Evolutionary conservation across 2,797 vertebrate genomes (phyloP).

Genomic region (Pyrocephalus nanus): DNA sequence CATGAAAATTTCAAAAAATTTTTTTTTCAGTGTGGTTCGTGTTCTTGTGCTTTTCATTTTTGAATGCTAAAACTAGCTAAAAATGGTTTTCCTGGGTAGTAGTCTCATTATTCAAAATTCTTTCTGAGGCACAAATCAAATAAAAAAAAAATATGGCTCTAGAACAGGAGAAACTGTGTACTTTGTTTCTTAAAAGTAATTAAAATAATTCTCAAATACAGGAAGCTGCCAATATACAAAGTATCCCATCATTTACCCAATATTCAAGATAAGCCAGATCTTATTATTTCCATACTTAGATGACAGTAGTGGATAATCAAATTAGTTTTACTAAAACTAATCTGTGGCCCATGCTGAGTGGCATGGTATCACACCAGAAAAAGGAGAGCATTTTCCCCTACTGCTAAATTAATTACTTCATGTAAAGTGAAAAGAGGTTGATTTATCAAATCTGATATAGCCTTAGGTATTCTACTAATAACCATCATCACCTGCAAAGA

Average conservation of each 20-base stretch:
- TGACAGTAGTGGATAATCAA: slow-evolving; percentile 24
- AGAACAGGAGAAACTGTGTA: neutral
- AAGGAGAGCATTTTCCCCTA: slow-evolving; percentile 19
- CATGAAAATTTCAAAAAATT: neutral
- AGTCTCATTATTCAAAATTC: neutral
- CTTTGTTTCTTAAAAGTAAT: neutral
- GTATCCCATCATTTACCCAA: neutral
- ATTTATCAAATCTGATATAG: slow-evolving; percentile 28
- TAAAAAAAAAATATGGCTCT: neutral
- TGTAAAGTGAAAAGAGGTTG: slow-evolving; percentile 44
- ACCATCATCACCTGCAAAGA: neutral
- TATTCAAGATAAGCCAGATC: neutral
- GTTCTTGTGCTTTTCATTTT: neutral
- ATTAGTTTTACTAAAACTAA: slow-evolving; percentile 62
- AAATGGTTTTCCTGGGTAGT: neutral
- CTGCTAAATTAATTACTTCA: slow-evolving; percentile 63
- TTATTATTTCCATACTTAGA: neutral
- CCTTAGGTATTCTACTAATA: slow-evolving; percentile 30
- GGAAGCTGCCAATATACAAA: neutral
- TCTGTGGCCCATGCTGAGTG: slow-evolving; percentile 36
- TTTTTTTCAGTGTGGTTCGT: neutral
- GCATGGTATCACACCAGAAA: neutral
- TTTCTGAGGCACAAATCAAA: neutral
- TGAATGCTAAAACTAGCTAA: neutral
- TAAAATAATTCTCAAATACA: neutral